Evolutionary conservation across 37 sponge, comb jelly and placozoan genomes (phyloP), one percentile per base, ranked within the genome.

Genomic region (Theonella swinhoei): DNA sequence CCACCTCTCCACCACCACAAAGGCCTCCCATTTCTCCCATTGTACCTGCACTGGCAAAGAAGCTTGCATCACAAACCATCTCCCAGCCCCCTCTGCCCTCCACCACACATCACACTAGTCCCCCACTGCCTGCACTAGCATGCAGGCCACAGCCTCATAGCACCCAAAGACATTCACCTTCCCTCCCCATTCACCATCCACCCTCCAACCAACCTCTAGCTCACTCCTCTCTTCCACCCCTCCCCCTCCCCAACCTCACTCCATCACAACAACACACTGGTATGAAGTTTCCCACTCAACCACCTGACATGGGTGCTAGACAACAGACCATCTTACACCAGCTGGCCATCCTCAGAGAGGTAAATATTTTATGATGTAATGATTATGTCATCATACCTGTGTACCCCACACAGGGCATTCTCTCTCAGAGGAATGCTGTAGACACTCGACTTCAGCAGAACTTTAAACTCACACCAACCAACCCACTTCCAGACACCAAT

Each of bases 311-410:
- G 20, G 33, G 25, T 29, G 34, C 69, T 62, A 70, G 82, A 58
- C 82, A 81, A 54, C 82, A 71, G 29, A 19, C 22, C 25, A 81
- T 81, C 25, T 34, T 81, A 20, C 61, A 71, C n/a, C 70, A 81
- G 34, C 40, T 81, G 61, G 72, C 72, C 7, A n/a, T 42, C 14
- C 72, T 81, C 39, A 76, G 36, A 59, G 31, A 76, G 62, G 76
- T 54, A 9, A 33, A n/a, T n/a, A n/a, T n/a, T n/a, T n/a, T n/a
- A n/a, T n/a, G n/a, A n/a, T n/a, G n/a, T n/a, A 47, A 14, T 17
- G 54, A 17, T 14, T 17, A 47, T 47, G 14, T 47, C 14, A 47
- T 14, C 54, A 47, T 47, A 14, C 7, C 54, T 17, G 14, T 14
- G 14, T 47, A 14, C 54, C 54, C 54, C 7, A 7, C 54, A 47